phyloP scores from a whole-genome alignment of 2,797 vertebrate species.

The Pseudopleuronectes americanus region DNA sequence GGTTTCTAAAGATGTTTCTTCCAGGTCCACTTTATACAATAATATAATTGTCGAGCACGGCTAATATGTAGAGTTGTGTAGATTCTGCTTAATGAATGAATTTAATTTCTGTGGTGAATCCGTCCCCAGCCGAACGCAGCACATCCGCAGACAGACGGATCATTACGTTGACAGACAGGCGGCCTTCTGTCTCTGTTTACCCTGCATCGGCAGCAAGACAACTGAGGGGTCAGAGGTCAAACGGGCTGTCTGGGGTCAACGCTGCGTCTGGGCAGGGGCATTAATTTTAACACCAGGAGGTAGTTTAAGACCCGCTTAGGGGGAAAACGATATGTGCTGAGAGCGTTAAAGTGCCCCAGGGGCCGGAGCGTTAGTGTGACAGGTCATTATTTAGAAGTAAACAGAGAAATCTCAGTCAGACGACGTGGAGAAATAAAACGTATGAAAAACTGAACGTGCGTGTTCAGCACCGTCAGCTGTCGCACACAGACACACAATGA shows the following conservation, averaged over 20 bases:
- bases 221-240: conserved; percentile 69
- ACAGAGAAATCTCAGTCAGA: conserved; percentile 23
- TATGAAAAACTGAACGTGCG: conserved; percentile 3
- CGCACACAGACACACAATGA: too few species aligned
- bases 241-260: conserved; percentile 67
- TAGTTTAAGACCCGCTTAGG: conserved; percentile 56
- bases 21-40: too few species aligned
- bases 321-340: conserved; percentile 58
- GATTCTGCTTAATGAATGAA: not conserved
- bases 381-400: conserved; percentile 60
- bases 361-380: conserved; percentile 44
- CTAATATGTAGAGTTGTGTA: not conserved
- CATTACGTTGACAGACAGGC: conserved; percentile 46
- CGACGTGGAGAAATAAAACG: conserved; percentile 15
- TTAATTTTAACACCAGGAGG: conserved; percentile 65
- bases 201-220: conserved; percentile 57
- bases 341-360: conserved; percentile 55
- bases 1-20: too few species aligned
- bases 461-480: too few species aligned
- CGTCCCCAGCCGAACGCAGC: not conserved
- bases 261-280: conserved; percentile 49
- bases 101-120: not conserved
- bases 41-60: not conserved
- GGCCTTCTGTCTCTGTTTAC: conserved; percentile 65
- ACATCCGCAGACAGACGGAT: conserved; percentile 22